Conservation (phyloP, 53 echinoderm and acorn worm genomes). For the Echinarachnius parma region DNA sequence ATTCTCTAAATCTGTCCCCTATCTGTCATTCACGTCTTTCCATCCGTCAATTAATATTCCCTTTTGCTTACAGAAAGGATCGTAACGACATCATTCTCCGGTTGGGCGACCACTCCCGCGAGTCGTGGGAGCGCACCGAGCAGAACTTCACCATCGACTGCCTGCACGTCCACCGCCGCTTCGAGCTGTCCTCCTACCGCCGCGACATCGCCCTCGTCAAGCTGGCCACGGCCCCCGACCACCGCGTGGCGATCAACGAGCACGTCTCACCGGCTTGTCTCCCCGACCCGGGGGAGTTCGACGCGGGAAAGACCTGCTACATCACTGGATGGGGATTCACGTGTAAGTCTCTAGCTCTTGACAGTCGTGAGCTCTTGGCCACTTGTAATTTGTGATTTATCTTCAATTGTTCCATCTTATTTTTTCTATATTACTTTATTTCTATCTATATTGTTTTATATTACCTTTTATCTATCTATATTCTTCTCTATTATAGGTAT, state of each 20-base stretch:
- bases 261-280: constrained; percentile 75
- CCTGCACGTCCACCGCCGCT: constrained; percentile 60
- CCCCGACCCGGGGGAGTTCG: constrained; percentile 69
- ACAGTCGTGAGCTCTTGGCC: no score
- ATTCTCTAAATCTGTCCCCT: no score
- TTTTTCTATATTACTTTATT: no score
- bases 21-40: no score
- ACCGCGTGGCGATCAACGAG: constrained; percentile 42
- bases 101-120: constrained; percentile 67
- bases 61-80: constrained; percentile 61
- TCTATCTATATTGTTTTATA: no score
- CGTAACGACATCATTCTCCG: constrained; percentile 54
- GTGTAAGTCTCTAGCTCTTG: no score
- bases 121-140: constrained; percentile 57
- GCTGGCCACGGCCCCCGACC: constrained; percentile 50
- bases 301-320: constrained; percentile 56
- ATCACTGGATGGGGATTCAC: constrained; percentile 95
- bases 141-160: constrained; percentile 74
- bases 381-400: no score
- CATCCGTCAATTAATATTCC: no score
- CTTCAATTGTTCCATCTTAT: no score
- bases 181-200: constrained; percentile 41
- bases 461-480: no score
- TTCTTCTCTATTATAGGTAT: no score
- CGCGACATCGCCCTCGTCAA: constrained; percentile 93